Evolutionary conservation across 2,888 invertebrate species (phyloP).

Genomic region (Pedicia rivosa): DNA sequence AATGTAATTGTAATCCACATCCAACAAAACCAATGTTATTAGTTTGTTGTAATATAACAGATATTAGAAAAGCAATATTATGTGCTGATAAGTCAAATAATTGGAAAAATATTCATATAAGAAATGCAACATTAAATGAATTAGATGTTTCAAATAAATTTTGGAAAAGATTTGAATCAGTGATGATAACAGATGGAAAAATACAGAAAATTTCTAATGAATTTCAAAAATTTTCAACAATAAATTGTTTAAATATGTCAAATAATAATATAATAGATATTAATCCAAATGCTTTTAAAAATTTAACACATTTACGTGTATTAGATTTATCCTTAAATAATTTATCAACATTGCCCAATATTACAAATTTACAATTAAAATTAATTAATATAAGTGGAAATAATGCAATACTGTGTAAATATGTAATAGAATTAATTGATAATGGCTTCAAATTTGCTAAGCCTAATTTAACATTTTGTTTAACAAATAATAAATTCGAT

Average conservation of each 20-base stretch:
- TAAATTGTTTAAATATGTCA: constrained; percentile 53
- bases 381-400: constrained; percentile 66
- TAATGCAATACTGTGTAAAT: constrained; percentile 50
- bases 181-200: constrained; percentile 53
- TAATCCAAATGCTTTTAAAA: constrained; percentile 42
- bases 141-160: constrained; percentile 40
- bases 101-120: constrained; percentile 35
- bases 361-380: constrained; percentile 43
- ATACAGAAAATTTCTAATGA: constrained; percentile 44
- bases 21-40: constrained; percentile 20
- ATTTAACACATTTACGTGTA: constrained; percentile 40
- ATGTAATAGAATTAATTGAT: constrained; percentile 41
- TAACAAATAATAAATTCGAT: constrained; percentile 49
- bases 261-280: constrained; percentile 46
- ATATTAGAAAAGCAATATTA: constrained; percentile 22
- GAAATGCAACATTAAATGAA: constrained; percentile 45
- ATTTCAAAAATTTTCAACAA: constrained; percentile 35
- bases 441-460: constrained; percentile 24
- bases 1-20: constrained; percentile 25
- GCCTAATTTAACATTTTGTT: constrained; percentile 40
- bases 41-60: constrained; percentile 29
- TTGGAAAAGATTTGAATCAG: constrained; percentile 42
- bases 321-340: constrained; percentile 48
- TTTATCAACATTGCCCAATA: constrained; percentile 49
- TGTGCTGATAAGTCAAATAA: constrained; percentile 16